Evolutionary conservation across 1,140 invertebrate species (phyloP).

Genomic region (Megathymus violae): DNA sequence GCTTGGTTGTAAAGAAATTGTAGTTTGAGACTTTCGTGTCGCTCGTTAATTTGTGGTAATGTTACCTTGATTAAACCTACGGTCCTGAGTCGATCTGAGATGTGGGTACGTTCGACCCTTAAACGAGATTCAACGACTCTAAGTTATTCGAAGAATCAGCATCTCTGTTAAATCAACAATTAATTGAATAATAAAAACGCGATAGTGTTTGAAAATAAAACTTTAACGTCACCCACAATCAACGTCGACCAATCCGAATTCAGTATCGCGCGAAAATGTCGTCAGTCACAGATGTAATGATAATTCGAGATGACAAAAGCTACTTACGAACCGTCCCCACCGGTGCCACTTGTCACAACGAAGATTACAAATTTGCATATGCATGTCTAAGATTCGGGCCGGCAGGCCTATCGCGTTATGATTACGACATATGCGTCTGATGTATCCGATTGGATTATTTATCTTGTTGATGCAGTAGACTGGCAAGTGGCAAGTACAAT

Average conservation of each 20-base stretch:
- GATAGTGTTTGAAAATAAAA: no score
- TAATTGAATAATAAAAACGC: no score
- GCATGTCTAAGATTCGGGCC: constrained; percentile 41
- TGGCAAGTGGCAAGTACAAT: constrained; percentile 20
- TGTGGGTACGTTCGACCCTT: no score
- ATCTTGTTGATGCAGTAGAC: constrained; percentile 28
- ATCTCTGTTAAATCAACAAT: no score
- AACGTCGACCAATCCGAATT: neutral
- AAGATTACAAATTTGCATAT: constrained; percentile 49
- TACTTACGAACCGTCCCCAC: constrained; percentile 26
- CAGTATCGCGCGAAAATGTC: constrained; percentile 7
- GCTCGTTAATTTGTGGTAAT: constrained; percentile 2
- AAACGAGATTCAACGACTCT: no score
- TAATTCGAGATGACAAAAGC: constrained; percentile 41
- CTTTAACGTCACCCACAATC: neutral
- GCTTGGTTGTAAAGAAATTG: constrained; percentile 19
- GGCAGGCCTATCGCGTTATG: constrained; percentile 36
- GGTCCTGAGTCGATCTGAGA: no score
- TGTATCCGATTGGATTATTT: constrained; percentile 39
- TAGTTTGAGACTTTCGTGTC: neutral
- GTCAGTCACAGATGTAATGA: constrained; percentile 13
- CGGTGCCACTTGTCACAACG: constrained; percentile 42
- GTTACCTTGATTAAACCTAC: no score
- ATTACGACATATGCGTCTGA: constrained; percentile 37
- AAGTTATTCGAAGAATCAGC: no score